Percentiles rank a stretch among this genome's conserved stretches.
Evolutionary conservation across 1,140 invertebrate genomes (phyloP).

Genomic region (Cepaea nemoralis): DNA sequence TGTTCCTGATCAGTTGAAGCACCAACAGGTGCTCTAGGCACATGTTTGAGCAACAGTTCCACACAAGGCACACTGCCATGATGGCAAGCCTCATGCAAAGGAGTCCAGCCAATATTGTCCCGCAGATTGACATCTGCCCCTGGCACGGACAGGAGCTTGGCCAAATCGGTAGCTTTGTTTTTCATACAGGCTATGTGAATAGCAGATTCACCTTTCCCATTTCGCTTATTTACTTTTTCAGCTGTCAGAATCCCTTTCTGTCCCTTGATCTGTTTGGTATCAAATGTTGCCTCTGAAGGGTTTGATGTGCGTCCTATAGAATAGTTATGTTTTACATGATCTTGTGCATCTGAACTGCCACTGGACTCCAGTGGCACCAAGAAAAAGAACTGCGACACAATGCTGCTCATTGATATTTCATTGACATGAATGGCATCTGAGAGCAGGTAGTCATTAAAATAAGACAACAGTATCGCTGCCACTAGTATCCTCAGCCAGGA

Average conservation of each 20-base stretch:
- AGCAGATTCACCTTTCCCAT: conserved; percentile 28
- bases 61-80: conserved; percentile 86
- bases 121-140: conserved; percentile 69
- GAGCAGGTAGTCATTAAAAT: conserved; percentile 11
- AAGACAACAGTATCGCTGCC: neutral
- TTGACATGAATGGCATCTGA: conserved; percentile 6
- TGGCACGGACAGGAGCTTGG: conserved; percentile 26
- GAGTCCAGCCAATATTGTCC: conserved; percentile 91
- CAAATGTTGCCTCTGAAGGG: neutral
- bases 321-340: neutral
- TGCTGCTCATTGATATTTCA: neutral
- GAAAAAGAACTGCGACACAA: conserved; percentile 28
- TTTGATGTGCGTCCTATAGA: neutral
- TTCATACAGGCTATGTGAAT: conserved; percentile 16
- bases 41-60: conserved; percentile 77
- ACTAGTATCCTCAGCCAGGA: conserved; percentile 15
- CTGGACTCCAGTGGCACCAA: conserved; percentile 17
- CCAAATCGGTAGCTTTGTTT: neutral
- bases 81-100: conserved; percentile 93
- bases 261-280: neutral
- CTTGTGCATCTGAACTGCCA: neutral
- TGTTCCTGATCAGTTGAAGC: neutral
- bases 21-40: conserved; percentile 57
- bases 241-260: neutral
- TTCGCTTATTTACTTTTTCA: conserved; percentile 15